Percentiles rank a stretch among this genome's conserved stretches.
These are phyloP conservation scores for Megalurothrips usitatus DNA, from an alignment of 2,888 invertebrate genomes.

Conservation along the genomic window DNA sequence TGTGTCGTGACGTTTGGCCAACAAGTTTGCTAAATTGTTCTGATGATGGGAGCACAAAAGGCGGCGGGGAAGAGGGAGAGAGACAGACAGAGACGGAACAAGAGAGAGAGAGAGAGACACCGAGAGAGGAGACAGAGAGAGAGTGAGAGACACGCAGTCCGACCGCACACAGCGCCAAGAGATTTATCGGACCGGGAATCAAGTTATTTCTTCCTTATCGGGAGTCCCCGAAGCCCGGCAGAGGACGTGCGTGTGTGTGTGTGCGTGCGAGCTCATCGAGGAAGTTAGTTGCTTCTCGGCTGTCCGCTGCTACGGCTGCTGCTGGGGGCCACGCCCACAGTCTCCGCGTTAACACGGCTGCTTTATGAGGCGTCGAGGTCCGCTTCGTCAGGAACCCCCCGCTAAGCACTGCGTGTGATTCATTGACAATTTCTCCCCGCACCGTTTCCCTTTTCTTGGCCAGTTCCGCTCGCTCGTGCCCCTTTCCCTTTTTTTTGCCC, in stretches of 20 bases:
- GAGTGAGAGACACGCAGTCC: background rate
- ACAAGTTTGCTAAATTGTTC: slow-evolving; percentile 11
- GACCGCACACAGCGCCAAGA: background rate
- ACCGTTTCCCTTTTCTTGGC: too few relatives aligned
- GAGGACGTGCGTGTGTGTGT: too few relatives aligned
- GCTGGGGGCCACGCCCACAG: background rate
- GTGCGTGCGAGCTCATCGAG: background rate
- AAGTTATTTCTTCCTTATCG: slow-evolving; percentile 14
- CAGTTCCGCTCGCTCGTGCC: too few relatives aligned
- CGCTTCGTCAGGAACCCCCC: too few relatives aligned
- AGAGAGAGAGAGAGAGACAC: too few relatives aligned
- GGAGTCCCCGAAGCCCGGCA: background rate
- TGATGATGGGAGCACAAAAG: background rate
- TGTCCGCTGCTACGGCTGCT: background rate
- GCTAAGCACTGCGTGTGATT: too few relatives aligned
- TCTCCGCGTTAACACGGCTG: background rate
- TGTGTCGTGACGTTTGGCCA: background rate
- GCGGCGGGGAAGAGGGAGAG: background rate
- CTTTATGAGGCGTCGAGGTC: too few relatives aligned
- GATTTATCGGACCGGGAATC: slow-evolving; percentile 8
- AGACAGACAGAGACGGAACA: too few relatives aligned
- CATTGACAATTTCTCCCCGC: too few relatives aligned
- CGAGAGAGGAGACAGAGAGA: too few relatives aligned
- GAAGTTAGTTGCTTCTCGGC: background rate
- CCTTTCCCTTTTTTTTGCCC: too few relatives aligned